Base-by-base conservation (phyloP, 2,113 vertebrate species). In the Microtus montanus region DNA sequence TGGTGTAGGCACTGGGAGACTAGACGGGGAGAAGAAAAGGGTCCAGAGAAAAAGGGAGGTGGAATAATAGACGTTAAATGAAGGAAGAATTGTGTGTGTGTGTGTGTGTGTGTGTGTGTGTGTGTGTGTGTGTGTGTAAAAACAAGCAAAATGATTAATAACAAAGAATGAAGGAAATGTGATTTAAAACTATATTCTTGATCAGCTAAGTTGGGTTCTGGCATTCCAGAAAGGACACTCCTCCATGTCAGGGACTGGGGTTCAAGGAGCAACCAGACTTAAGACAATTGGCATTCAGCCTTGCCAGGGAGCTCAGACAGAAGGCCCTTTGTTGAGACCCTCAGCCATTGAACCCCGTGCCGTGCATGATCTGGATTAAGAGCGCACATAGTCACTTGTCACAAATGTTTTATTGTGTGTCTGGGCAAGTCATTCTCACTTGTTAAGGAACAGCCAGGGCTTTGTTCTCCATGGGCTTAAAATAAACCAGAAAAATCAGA, bases 331-430 rank as follows among this genome's bases (percentile, higher is more conserved):
- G 95, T 97, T 94, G 94, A 79, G 5, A 47, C 58, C 12, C 87
- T 68, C 82, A 77, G 92, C 92, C 89, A 24, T 64, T 74, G 93
- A 94, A 90, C 87, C 93, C 94, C 93, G 95, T 95, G 95, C 85
- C 63, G 70, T 64, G 85, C 95, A 75, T 93, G 63, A 90, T 82
- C 89, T 94, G 96, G 96, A 90, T 92, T 73, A 85, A 71, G 91
- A 68, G 96, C 4, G 2, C 79, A 75, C 77, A 33, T 1, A 80
- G 92, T 91, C 5, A 7, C 94, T 86, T 96, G 95, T 93, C 96
- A 97, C 97, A 97, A 96, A 97, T 96, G 95, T 96, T 97, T 96
- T 97, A 97, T 96, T 97, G 97, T 96, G 91, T 79, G 96, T 96
- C 97, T 97, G 94, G 91, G 96, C 87, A 89, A 97, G 95, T 94